These are phyloP conservation scores for Petroica traversi DNA, from an alignment of 2,113 vertebrate species.

Conservation along the genomic window DNA sequence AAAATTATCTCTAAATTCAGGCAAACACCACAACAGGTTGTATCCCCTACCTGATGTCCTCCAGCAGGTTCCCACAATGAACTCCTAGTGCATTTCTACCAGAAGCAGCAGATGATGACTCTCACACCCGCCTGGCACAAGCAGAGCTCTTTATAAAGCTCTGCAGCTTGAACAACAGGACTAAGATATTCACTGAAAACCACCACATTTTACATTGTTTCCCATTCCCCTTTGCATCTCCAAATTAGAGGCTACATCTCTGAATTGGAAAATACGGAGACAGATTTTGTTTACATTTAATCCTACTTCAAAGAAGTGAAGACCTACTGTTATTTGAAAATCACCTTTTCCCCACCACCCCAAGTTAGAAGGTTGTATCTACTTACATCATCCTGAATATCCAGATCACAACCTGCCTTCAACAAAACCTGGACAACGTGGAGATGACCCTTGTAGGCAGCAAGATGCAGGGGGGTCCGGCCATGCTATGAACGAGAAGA, in stretches of 20 bases:
- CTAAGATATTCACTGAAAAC: not conserved
- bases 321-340: not conserved
- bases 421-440: slow-evolving; percentile 90
- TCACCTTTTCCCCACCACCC: not conserved
- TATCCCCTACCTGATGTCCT: not conserved
- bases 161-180: not conserved
- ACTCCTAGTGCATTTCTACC: not conserved
- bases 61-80: not conserved
- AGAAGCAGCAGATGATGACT: rapidly evolving
- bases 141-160: not conserved
- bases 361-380: not conserved
- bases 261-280: not conserved
- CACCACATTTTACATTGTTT: not conserved
- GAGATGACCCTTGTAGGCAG: slow-evolving; percentile 91
- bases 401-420: slow-evolving; percentile 94
- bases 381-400: slow-evolving; percentile 97
- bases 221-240: not conserved
- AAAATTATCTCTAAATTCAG: not conserved
- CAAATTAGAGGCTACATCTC: not conserved
- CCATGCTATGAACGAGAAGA: slow-evolving; percentile 84
- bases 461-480: slow-evolving; percentile 91
- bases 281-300: not conserved
- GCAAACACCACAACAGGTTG: not conserved
- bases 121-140: not conserved
- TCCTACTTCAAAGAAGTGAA: not conserved